A percentile compares a stretch with the other conserved stretches of the same genome.
phyloP scores from a whole-genome alignment of 1,140 invertebrate species.

The Homalodisca vitripennis region DNA sequence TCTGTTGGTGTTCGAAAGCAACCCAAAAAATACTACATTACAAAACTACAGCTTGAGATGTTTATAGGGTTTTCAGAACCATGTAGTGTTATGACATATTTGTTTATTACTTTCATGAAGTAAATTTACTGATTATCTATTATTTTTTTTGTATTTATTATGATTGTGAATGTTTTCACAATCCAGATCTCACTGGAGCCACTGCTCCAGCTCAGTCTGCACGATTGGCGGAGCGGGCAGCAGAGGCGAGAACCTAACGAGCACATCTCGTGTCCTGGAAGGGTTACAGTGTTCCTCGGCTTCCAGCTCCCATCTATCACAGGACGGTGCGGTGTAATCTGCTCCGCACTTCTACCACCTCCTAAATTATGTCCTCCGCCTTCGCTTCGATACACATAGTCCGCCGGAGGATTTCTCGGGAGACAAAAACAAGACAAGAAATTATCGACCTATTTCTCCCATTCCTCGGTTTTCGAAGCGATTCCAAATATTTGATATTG shows the following conservation, averaged over 20 bases:
- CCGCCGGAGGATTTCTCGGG: not conserved
- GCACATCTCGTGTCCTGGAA: not conserved
- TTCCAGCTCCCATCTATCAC: slow-evolving; percentile 13
- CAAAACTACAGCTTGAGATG: too few species aligned
- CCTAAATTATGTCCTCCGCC: slow-evolving; percentile 24
- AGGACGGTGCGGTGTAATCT: not conserved
- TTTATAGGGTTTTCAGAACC: too few species aligned
- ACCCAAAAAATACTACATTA: too few species aligned
- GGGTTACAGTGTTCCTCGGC: not conserved
- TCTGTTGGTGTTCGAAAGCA: too few species aligned
- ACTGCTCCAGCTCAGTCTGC: not conserved
- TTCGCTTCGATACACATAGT: not conserved
- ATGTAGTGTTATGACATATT: too few species aligned
- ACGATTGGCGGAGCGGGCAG: not conserved
- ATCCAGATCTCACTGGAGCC: too few species aligned
- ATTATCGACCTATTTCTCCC: slow-evolving; percentile 8
- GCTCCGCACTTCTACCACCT: slow-evolving; percentile 9
- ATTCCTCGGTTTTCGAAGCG: too few species aligned
- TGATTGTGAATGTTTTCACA: too few species aligned
- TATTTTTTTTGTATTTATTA: too few species aligned
- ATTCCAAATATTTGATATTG: too few species aligned
- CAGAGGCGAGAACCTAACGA: slow-evolving; percentile 5
- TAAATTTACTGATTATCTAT: too few species aligned
- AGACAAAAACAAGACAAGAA: not conserved
- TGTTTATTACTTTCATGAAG: too few species aligned